Conservation (phyloP, 2,888 invertebrate species). For the Dioctria linearis region DNA sequence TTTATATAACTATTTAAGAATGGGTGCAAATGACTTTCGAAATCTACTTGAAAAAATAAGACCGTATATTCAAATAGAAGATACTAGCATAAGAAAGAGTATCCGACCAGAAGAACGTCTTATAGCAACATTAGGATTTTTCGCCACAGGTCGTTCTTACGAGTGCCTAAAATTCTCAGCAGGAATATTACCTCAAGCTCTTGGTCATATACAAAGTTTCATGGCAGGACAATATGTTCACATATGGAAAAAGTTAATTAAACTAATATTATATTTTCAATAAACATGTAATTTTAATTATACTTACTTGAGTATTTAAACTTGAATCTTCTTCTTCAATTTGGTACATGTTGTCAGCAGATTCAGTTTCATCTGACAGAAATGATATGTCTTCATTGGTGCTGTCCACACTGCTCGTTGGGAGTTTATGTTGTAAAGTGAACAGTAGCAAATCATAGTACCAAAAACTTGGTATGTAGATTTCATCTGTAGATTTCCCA, state of each 20-base stretch:
- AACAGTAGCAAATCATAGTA: background rate
- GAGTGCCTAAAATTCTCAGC: no score
- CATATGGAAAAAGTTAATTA: slow-evolving; percentile 20
- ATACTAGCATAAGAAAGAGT: no score
- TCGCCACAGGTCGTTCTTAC: no score
- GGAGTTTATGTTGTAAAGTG: background rate
- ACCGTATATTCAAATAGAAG: no score
- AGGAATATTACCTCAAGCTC: no score
- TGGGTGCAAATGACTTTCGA: no score
- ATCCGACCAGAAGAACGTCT: no score
- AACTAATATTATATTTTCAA: slow-evolving; percentile 1
- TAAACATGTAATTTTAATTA: background rate
- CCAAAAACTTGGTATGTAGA: slow-evolving; percentile 4
- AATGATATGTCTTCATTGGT: background rate
- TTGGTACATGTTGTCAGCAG: background rate
- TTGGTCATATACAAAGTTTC: background rate
- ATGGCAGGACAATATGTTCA: slow-evolving; percentile 24
- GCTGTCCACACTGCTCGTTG: background rate
- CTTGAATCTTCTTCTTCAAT: background rate
- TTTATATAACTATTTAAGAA: no score
- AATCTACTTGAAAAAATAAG: no score
- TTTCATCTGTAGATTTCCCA: background rate
- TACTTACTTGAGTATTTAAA: background rate
- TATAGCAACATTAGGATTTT: no score
- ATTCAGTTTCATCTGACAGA: background rate